Conservation (phyloP, 2,888 invertebrate genomes). For the Isotomurus palustris region DNA sequence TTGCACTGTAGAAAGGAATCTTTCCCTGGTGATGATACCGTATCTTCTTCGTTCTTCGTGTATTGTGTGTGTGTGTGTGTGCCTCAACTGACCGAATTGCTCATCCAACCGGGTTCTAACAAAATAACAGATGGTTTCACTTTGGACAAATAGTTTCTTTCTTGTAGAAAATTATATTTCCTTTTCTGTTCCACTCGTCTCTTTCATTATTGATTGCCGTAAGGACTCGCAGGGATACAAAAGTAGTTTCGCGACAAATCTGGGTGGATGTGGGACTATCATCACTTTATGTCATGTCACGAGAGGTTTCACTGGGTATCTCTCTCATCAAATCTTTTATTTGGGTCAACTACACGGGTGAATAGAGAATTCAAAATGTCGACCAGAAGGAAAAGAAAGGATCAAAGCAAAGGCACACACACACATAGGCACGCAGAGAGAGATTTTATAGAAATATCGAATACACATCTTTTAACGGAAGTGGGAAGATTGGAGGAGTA, state of each 20-base stretch:
- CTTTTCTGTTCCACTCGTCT: too few relatives aligned
- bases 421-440: too few relatives aligned
- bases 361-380: too few relatives aligned
- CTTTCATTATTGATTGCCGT: neutral
- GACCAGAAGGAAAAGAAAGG: too few relatives aligned
- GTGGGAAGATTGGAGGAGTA: too few relatives aligned
- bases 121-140: constrained; percentile 15
- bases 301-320: neutral
- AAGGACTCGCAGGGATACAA: too few relatives aligned
- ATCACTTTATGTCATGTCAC: neutral
- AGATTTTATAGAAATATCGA: too few relatives aligned
- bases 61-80: too few relatives aligned
- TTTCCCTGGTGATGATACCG: neutral
- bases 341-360: neutral
- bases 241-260: neutral
- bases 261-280: neutral
- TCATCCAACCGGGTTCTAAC: constrained; percentile 16
- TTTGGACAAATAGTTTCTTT: neutral
- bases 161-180: constrained; percentile 1
- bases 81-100: constrained; percentile 17
- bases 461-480: too few relatives aligned
- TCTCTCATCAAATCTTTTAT: neutral
- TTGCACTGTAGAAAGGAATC: neutral
- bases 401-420: too few relatives aligned
- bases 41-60: too few relatives aligned